phyloP scores from a whole-genome alignment of 2,113 vertebrate genomes.

The Neolamprologus ventralis region DNA sequence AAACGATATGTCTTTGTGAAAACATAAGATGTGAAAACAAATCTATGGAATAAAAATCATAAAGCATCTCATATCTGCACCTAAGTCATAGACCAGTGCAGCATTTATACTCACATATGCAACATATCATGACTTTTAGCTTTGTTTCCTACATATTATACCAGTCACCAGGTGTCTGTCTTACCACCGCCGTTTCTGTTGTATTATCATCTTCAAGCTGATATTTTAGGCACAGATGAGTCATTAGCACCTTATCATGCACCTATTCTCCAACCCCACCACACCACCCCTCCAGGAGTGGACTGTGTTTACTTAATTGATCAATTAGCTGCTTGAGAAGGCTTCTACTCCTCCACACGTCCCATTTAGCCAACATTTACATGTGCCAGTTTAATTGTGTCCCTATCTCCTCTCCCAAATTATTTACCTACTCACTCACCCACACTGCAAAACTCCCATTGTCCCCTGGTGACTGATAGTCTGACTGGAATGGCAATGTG shows the following conservation, averaged over 20 bases:
- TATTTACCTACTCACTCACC: conserved; percentile 57
- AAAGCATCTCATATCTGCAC: neutral
- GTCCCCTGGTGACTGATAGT: conserved; percentile 28
- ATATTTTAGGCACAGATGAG: conserved; percentile 35
- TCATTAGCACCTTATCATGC: conserved; percentile 51
- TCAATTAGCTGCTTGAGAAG: conserved; percentile 64
- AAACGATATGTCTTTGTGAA: neutral
- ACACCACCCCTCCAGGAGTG: neutral
- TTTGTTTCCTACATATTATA: neutral
- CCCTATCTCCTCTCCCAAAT: conserved; percentile 52
- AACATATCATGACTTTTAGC: neutral
- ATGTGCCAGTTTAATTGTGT: conserved; percentile 60
- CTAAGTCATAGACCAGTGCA: neutral
- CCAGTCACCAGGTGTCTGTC: neutral
- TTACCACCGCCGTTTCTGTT: neutral
- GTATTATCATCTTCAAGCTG: conserved; percentile 21
- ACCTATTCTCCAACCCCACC: conserved; percentile 3
- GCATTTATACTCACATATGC: neutral
- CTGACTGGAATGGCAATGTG: conserved; percentile 42
- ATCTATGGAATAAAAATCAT: neutral
- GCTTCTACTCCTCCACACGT: conserved; percentile 22
- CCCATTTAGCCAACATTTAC: conserved; percentile 61
- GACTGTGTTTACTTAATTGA: conserved; percentile 66
- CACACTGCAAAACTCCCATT: conserved; percentile 32
- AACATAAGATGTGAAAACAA: neutral